Evolutionary conservation across 2,113 vertebrate genomes (phyloP), one percentile per base, ranked within the genome.

Genomic region (Lepus timidus): DNA sequence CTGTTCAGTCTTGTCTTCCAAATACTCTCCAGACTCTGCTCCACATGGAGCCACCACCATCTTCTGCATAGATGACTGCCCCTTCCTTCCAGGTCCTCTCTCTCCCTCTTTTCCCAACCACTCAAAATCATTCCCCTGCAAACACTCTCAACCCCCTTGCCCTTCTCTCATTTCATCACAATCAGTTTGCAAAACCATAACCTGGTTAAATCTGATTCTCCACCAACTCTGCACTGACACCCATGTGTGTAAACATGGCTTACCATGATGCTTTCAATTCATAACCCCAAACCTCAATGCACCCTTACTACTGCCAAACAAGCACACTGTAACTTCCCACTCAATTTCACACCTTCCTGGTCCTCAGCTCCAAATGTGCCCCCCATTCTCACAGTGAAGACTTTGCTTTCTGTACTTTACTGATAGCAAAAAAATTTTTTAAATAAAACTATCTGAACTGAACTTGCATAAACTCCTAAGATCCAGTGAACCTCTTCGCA

Each of bases 261-360:
- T 49, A 90, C n/a, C 5, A 17, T 36, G 8, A 73, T 51, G n/a
- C 49, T 88, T 85, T 29, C n/a, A 81, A 76, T 79, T 31, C 11
- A 22, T 16, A 67, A 55, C 13, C 76, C 70, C n/a, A 85, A 36
- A 52, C 67, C 9, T 81, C 67, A 67, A 70, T 67, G 44, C 71
- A 96, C 36, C 58, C 81, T 27, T 36, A 75, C 55, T 51, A 68
- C 78, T 58, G 44, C 65, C 58, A 49, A 9, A 13, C 14, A 92
- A 55, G 52, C 23, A 90, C 3, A 51, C 6, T 31, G 2, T 12
- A 93, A 87, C 85, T 84, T 87, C 67, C 29, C 25, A 44, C 13
- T 90, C 67, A 33, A 27, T 74, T 68, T 74, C 91, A 91, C 29
- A 88, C 22, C 52, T 91, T 89, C 89, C 49, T 61, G 33, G 70